These are phyloP conservation scores for Scaptomyza parva DNA, from an alignment of 2,888 invertebrate species.

Conservation along the genomic window DNA sequence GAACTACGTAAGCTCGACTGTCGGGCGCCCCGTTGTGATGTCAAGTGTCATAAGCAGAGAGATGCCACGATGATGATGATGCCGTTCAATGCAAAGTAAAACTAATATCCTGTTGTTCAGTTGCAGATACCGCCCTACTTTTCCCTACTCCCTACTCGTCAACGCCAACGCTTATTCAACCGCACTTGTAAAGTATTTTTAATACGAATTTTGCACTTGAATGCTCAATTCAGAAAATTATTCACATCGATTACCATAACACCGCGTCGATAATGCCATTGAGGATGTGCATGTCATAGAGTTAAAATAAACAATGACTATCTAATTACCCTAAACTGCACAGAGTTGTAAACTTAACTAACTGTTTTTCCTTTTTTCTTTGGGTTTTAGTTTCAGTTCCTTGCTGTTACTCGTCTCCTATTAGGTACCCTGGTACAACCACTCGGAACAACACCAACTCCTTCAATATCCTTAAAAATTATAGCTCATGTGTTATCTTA, in stretches of 20 bases:
- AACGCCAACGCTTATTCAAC: background rate
- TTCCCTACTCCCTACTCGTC: background rate
- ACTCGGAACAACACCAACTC: too few species aligned
- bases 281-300: background rate
- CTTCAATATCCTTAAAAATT: too few species aligned
- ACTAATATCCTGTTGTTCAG: constrained; percentile 11
- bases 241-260: constrained; percentile 14
- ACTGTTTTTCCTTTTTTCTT: too few species aligned
- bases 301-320: background rate
- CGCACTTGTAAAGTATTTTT: constrained; percentile 23
- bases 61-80: too few species aligned
- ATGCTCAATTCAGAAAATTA: constrained; percentile 20
- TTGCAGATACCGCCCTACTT: background rate
- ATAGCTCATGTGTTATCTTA: too few species aligned
- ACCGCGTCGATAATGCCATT: background rate
- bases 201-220: constrained; percentile 38
- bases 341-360: too few species aligned
- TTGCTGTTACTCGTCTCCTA: too few species aligned
- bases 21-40: constrained; percentile 41
- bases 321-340: background rate
- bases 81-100: constrained; percentile 13
- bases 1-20: constrained; percentile 41
- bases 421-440: too few species aligned
- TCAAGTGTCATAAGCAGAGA: constrained; percentile 48
- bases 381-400: too few species aligned